Percentiles rank a stretch among this genome's conserved stretches.
These are phyloP conservation scores for Tragopan temminckii DNA, from an alignment of 2,797 vertebrate species.

Conservation along the genomic window DNA sequence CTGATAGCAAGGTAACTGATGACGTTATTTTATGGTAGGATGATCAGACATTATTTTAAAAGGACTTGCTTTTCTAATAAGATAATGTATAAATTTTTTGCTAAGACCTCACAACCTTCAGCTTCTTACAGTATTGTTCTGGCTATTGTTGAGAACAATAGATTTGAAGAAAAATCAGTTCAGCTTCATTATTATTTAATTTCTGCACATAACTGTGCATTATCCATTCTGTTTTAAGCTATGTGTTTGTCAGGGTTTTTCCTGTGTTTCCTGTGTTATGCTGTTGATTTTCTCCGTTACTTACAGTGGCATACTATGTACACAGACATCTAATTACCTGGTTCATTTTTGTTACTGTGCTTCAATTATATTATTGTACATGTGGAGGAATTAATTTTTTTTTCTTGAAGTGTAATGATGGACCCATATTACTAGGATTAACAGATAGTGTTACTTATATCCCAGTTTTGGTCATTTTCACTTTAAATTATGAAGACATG, in stretches of 20 bases:
- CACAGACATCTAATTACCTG: background rate
- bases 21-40: background rate
- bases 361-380: background rate
- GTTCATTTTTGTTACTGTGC: background rate
- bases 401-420: background rate
- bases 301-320: background rate
- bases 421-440: background rate
- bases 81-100: background rate
- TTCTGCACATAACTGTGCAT: background rate
- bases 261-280: background rate
- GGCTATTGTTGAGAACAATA: background rate
- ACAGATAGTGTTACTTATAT: background rate
- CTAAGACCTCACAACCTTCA: background rate
- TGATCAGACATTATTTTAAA: background rate
- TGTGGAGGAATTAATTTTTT: background rate
- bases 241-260: background rate
- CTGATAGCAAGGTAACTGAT: conserved; percentile 94
- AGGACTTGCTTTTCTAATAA: background rate
- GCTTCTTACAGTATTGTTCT: background rate
- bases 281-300: background rate
- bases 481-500: background rate
- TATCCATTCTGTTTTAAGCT: background rate
- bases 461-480: accelerated
- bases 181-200: background rate
- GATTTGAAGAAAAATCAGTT: background rate